Base-by-base conservation (phyloP, 2,113 vertebrate species). In the Lagenorhynchus albirostris region DNA sequence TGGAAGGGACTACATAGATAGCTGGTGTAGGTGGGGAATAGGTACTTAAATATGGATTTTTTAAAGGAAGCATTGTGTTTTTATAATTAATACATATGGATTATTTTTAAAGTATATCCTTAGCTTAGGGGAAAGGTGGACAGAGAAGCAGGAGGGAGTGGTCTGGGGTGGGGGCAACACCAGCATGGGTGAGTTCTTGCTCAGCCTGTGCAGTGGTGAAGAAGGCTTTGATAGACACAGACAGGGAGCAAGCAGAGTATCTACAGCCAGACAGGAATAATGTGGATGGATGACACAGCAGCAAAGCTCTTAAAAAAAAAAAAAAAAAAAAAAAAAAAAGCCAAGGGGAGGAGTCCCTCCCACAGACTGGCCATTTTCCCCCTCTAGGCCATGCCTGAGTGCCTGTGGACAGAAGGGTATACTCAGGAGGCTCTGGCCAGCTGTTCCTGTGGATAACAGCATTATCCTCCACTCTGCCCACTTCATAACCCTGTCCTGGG, bases 251-350 rank as follows among this genome's bases (percentile, higher is more conserved):
- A 55, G 81, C 94, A 93, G 96, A 62, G 36, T 81, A 31, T 74
- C 89, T 84, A 50, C 41, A 91, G 95, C 82, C 94, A 95, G 92
- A 90, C 67, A 63, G 77, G 86, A 88, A 36, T 55, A 68, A 60
- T 6, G 2, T 68, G 83, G 73, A 68, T 79, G 79, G 82, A 93
- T 96, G 97, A 98, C 92, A 80, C 90, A 98, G 96, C 95, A 96
- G 67, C 94, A 93, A 15, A 81, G 91, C 93, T 91, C 63, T 31
- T 36, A 5, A 44, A 67, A 67, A 91, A 81, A 58, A 55, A 74
- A 63, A 58, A 5, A 44, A 67, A 67, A 91, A 81, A 58, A 55
- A 74, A 63, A 58, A 58, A 58, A 18, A 58, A 3, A 50, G 7
- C 9, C 29, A 11, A 81, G 70, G 83, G 82, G 68, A 96, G 82